Conservation (phyloP, 1,140 invertebrate species). For the Monochamus saltuarius region DNA sequence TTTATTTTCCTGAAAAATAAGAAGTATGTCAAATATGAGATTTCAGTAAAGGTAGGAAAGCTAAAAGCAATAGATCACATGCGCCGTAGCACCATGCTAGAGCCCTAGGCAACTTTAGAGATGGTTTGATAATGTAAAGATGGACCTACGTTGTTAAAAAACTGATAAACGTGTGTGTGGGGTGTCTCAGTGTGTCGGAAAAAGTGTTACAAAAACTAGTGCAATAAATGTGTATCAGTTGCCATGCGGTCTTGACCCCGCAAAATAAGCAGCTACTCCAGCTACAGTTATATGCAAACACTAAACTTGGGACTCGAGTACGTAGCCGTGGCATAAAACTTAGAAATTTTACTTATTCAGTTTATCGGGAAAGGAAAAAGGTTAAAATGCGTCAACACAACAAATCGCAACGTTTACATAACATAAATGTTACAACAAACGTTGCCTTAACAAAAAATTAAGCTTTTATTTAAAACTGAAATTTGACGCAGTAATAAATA, state of each 20-base stretch:
- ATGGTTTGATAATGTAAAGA: constrained; percentile 52
- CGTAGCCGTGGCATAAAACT: no score
- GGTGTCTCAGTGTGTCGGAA: constrained; percentile 11
- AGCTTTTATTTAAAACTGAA: no score
- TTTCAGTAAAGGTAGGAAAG: constrained; percentile 9
- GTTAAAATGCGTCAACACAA: no score
- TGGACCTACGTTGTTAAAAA: constrained; percentile 38
- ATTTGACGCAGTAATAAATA: no score
- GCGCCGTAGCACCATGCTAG: constrained; percentile 40
- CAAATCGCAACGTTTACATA: no score
- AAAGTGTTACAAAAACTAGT: constrained; percentile 27
- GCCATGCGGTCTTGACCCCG: constrained; percentile 44
- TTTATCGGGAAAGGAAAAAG: no score
- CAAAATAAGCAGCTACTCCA: constrained; percentile 42
- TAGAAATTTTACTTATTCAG: no score
- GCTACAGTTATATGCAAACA: constrained; percentile 28
- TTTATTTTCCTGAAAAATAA: no score
- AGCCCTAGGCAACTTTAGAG: constrained; percentile 56
- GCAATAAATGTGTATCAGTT: constrained; percentile 41
- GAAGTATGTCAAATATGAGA: constrained; percentile 5
- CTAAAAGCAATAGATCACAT: constrained; percentile 18
- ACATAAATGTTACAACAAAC: no score
- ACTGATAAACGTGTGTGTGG: constrained; percentile 5
- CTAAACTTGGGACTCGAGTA: not conserved
- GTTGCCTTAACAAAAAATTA: no score